Evolutionary conservation across 2,888 invertebrate genomes (phyloP).

Genomic region (Acrobasis consociella): DNA sequence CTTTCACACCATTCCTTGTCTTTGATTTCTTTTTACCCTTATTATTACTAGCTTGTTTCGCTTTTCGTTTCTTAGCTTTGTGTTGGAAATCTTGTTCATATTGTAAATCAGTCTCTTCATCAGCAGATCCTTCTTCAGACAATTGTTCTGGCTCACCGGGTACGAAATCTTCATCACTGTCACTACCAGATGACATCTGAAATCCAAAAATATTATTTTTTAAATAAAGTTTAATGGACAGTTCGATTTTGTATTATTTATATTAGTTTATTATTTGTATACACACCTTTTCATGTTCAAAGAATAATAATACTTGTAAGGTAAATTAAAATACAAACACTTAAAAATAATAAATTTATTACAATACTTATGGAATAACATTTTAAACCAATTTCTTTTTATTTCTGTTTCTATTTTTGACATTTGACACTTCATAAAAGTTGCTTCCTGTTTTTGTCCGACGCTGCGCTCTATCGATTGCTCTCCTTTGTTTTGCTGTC

Average conservation of each 20-base stretch:
- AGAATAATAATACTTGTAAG: slow-evolving; percentile 24
- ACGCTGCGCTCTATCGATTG: slow-evolving; percentile 87
- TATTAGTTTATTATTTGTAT: background rate
- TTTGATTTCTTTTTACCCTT: slow-evolving; percentile 57
- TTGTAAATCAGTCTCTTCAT: slow-evolving; percentile 82
- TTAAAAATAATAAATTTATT: no score
- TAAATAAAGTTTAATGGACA: no score
- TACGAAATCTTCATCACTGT: slow-evolving; percentile 91
- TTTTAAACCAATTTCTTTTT: slow-evolving; percentile 68
- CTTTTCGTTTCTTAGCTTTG: slow-evolving; percentile 64
- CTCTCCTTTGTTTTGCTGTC: slow-evolving; percentile 90
- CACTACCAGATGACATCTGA: slow-evolving; percentile 85
- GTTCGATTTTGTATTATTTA: no score
- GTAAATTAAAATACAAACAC: slow-evolving; percentile 1
- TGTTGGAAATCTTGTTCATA: slow-evolving; percentile 75
- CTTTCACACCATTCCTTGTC: slow-evolving; percentile 42
- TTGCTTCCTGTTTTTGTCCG: slow-evolving; percentile 93
- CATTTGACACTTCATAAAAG: slow-evolving; percentile 94
- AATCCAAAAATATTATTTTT: slow-evolving; percentile 29
- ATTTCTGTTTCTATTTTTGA: slow-evolving; percentile 92
- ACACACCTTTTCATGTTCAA: background rate
- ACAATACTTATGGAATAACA: background rate
- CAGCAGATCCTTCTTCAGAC: slow-evolving; percentile 87
- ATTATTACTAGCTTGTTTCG: slow-evolving; percentile 38
- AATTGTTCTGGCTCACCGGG: slow-evolving; percentile 85